These are phyloP conservation scores for Melieria crassipennis DNA, from an alignment of 2,888 invertebrate genomes.

Conservation along the genomic window DNA sequence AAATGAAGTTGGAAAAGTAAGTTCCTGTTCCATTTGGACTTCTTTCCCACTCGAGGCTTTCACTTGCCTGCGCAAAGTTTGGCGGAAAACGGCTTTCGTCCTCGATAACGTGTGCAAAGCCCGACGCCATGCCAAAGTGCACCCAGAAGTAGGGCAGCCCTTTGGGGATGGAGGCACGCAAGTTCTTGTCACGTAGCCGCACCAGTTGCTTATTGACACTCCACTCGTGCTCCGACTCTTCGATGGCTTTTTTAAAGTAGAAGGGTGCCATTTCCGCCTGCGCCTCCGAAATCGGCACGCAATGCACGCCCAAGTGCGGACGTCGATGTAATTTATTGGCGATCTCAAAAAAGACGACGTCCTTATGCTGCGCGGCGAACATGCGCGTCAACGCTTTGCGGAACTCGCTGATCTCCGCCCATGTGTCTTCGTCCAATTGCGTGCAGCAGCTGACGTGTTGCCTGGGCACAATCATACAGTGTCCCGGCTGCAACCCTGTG, in stretches of 20 bases:
- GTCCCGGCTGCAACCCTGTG: slow-evolving; percentile 83
- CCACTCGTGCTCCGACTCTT: slow-evolving; percentile 96
- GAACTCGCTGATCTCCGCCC: slow-evolving; percentile 83
- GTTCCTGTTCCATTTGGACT: too few relatives aligned
- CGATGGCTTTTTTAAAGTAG: slow-evolving; percentile 97
- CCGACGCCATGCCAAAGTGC: slow-evolving; percentile 89
- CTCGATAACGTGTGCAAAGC: slow-evolving; percentile 97
- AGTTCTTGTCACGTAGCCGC: slow-evolving; percentile 72
- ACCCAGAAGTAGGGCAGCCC: slow-evolving; percentile 95
- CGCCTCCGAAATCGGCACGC: slow-evolving; percentile 77
- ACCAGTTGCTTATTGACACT: slow-evolving; percentile 92
- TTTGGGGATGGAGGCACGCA: slow-evolving; percentile 87
- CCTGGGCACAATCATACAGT: slow-evolving; percentile 87
- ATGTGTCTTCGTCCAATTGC: slow-evolving; percentile 92
- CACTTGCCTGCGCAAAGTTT: slow-evolving; percentile 86
- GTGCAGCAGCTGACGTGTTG: slow-evolving; percentile 84
- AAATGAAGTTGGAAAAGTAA: background rate
- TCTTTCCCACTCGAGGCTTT: too few relatives aligned
- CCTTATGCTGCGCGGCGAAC: slow-evolving; percentile 77
- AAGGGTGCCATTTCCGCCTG: slow-evolving; percentile 90
- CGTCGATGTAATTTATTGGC: slow-evolving; percentile 77
- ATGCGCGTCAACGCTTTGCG: slow-evolving; percentile 81
- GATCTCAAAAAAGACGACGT: slow-evolving; percentile 91
- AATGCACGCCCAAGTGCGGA: slow-evolving; percentile 89
- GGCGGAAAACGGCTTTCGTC: slow-evolving; percentile 86